Conservation (phyloP, 2,888 invertebrate species). For the Hofmannophila pseudospretella region DNA sequence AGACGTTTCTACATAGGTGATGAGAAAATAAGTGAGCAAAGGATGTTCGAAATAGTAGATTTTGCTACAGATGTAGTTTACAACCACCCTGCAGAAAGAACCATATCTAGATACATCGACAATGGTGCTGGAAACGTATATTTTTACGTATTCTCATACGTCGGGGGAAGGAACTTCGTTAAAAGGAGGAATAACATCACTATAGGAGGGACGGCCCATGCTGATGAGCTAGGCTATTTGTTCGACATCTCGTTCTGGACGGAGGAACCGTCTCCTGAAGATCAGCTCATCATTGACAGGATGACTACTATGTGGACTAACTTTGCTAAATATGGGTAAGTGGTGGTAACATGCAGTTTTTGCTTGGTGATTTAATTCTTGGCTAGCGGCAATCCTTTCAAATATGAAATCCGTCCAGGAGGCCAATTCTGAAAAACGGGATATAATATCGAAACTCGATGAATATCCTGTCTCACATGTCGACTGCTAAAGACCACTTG, state of each 20-base stretch:
- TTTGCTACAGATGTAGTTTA: constrained; percentile 5
- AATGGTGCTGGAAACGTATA: constrained; percentile 14
- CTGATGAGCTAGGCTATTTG: constrained; percentile 37
- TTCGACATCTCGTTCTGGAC: constrained; percentile 24
- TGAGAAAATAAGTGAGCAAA: constrained; percentile 11
- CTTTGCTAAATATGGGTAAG: constrained; percentile 34
- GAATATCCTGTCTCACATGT: too few species aligned
- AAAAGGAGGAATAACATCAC: constrained; percentile 19
- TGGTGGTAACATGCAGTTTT: not conserved
- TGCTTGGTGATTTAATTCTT: not conserved
- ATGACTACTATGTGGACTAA: constrained; percentile 33
- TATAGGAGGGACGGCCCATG: constrained; percentile 27
- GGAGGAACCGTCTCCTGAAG: constrained; percentile 19
- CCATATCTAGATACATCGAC: constrained; percentile 14
- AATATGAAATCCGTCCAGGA: too few species aligned
- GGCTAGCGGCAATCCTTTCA: not conserved
- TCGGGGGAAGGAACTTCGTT: not conserved
- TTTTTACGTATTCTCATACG: constrained; percentile 5
- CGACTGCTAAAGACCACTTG: too few species aligned
- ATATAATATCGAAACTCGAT: too few species aligned
- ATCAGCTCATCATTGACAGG: constrained; percentile 28
- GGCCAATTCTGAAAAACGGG: too few species aligned
- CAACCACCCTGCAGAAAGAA: constrained; percentile 3
- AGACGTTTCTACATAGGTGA: constrained; percentile 24
- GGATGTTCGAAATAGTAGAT: not conserved